Evolutionary conservation across 1,140 invertebrate genomes (phyloP), one percentile per base, ranked within the genome.

Genomic region (Diachasma alloeum): DNA sequence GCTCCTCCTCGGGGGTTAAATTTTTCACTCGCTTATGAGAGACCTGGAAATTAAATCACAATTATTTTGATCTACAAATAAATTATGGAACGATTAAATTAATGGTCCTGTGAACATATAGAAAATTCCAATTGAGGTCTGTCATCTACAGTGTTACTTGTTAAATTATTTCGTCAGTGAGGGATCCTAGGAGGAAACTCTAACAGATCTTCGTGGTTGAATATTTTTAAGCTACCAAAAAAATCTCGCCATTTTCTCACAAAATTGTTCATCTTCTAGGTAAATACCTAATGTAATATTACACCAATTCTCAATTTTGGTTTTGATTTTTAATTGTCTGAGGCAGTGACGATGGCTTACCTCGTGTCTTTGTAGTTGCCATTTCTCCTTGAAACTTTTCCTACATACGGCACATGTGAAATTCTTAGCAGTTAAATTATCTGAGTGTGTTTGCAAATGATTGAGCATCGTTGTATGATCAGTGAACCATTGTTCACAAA

Each of bases 351-450:
- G 13, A 15, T 48, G 5, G 5, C 39, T 70, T 70, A 86, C 85
- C 67, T 86, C 84, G 53, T 87, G 86, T 75, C 84, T 85, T 0
- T 78, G 80, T 26, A 87, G 39, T 74, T 84, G 85, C 80, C 84
- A 86, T 24, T 87, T 86, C 72, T 87, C 86, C 22, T 84, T 86
- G 22, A 87, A 86, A 9, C 82, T 83, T 71, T 86, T 87, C 69
- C 83, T 86, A 77, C 86, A 87, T 6, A 80, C 56, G 10, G 74
- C 75, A 72, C 85, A 86, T 11, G 26, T 75, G 31, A 82, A 87
- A 59, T 39, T 86, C 48, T 86, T 85, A 26, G 77, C 72, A 0
- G 72, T 75, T 22, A 79, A 79, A 63, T 78, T 82, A 13, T 86
- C 83, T 0, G 86, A 84, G 71, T 87, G 85, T 15, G 84, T 86